phyloP scores from a whole-genome alignment of 2,797 vertebrate genomes.

The Lateolabrax maculatus region DNA sequence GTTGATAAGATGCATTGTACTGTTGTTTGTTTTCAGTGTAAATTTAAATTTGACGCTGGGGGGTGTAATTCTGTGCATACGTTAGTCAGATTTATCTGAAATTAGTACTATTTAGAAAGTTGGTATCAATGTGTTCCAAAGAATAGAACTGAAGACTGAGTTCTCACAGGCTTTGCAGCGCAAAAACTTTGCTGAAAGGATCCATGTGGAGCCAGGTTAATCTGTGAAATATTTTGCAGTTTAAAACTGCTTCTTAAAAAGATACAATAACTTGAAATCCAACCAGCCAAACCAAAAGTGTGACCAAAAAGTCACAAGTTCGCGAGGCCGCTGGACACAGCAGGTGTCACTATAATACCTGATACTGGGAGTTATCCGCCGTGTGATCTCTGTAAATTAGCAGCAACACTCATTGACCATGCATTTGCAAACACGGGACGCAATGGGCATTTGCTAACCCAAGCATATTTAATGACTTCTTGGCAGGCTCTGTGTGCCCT shows the following conservation, averaged over 20 bases:
- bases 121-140: not conserved
- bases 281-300: not conserved
- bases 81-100: slow-evolving; percentile 6
- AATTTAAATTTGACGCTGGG: not conserved
- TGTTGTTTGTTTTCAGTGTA: slow-evolving; percentile 10
- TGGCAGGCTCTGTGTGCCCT: slow-evolving; percentile 50
- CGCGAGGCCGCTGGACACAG: slow-evolving; percentile 4
- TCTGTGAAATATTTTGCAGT: not conserved
- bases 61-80: not conserved
- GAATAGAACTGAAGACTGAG: not conserved
- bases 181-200: not conserved
- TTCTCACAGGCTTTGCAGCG: not conserved
- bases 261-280: not conserved
- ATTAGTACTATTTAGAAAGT: not conserved
- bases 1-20: not conserved
- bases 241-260: not conserved
- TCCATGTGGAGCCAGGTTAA: not conserved
- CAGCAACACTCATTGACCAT: slow-evolving; percentile 40
- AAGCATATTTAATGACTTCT: slow-evolving; percentile 58
- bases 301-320: not conserved
- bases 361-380: not conserved
- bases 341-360: slow-evolving; percentile 12
- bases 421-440: slow-evolving; percentile 32
- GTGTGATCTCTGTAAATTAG: slow-evolving; percentile 47
- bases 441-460: slow-evolving; percentile 52